Conservation (phyloP, 2,797 vertebrate species). For the Poeciliopsis gracilis region DNA sequence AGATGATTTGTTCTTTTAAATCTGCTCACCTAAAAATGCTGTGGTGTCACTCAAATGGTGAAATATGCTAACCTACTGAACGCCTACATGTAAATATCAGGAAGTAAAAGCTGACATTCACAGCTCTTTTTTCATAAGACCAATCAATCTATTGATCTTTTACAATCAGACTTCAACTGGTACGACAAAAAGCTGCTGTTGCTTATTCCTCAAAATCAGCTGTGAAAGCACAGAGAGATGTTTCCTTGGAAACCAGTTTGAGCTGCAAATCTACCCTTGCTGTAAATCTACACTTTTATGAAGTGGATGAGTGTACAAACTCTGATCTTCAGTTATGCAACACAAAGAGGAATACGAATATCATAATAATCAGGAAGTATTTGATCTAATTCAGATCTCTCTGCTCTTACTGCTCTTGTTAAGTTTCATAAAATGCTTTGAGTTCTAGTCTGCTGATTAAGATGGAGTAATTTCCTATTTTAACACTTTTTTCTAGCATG, state of each 20-base stretch:
- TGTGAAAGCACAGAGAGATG: background rate
- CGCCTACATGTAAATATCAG: too few relatives aligned
- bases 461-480: background rate
- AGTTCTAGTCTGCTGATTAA: background rate
- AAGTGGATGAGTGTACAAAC: background rate
- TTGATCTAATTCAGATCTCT: background rate
- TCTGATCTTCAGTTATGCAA: background rate
- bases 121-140: too few relatives aligned
- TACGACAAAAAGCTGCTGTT: background rate
- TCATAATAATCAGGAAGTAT: background rate
- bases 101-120: too few relatives aligned
- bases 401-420: background rate
- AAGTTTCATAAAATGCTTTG: background rate
- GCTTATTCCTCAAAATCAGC: background rate
- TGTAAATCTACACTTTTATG: background rate
- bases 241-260: background rate
- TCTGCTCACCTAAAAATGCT: too few relatives aligned
- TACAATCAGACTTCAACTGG: background rate
- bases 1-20: too few relatives aligned
- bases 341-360: background rate
- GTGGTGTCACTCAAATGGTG: too few relatives aligned
- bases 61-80: too few relatives aligned
- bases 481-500: background rate
- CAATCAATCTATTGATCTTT: too few relatives aligned
- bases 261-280: background rate